phyloP scores from a whole-genome alignment of 92 coral and sea anemone genomes.

The Umimayanthus chanpuru region DNA sequence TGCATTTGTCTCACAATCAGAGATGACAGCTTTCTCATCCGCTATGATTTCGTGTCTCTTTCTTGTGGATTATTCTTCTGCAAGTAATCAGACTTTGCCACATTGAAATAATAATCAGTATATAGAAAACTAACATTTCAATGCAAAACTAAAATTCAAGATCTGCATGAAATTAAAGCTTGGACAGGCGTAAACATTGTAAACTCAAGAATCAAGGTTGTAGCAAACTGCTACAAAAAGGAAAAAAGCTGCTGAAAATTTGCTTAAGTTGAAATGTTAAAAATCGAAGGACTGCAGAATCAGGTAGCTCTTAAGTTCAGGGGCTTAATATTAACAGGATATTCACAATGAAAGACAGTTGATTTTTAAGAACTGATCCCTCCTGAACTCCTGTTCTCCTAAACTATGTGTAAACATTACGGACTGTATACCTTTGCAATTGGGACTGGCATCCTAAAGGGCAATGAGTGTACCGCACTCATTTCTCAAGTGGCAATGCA shows the following conservation, averaged over 20 bases:
- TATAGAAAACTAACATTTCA: neutral
- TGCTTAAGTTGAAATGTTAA: neutral
- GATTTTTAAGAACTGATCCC: too few species aligned
- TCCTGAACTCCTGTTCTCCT: too few species aligned
- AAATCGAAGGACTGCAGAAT: neutral
- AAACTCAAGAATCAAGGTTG: neutral
- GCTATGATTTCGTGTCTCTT: neutral
- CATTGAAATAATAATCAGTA: neutral
- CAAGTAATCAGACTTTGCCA: neutral
- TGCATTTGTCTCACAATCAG: neutral
- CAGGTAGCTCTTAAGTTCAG: neutral
- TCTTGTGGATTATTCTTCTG: neutral
- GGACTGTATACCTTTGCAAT: too few species aligned
- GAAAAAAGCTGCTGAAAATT: neutral
- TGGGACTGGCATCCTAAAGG: too few species aligned
- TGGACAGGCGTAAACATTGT: neutral
- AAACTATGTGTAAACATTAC: too few species aligned
- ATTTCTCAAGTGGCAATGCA: too few species aligned
- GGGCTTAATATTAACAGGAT: too few species aligned
- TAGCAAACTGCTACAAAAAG: neutral
- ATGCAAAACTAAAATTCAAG: neutral
- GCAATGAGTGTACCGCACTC: too few species aligned
- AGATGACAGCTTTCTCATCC: constrained; percentile 6
- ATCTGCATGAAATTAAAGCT: neutral
- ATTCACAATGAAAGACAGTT: too few species aligned